Conservation (phyloP, 92 coral and sea anemone species). For the Zoanthus sociatus region DNA sequence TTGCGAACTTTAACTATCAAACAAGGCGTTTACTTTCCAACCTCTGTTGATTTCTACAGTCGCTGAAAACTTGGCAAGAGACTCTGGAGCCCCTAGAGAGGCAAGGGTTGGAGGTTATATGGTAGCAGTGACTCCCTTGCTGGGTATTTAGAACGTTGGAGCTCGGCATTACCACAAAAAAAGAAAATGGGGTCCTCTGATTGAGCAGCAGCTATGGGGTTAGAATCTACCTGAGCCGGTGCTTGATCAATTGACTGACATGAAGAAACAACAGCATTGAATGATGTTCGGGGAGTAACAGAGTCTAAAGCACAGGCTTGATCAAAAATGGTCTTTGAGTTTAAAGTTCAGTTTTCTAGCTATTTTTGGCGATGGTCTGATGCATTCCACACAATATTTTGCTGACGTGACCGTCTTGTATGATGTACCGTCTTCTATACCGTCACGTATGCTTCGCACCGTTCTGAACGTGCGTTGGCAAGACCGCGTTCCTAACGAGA, state of each 20-base stretch:
- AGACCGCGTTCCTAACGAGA: too few relatives aligned
- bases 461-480: too few relatives aligned
- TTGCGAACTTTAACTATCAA: slow-evolving; percentile 66
- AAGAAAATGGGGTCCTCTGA: slow-evolving; percentile 29
- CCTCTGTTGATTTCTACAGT: slow-evolving; percentile 26
- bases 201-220: slow-evolving; percentile 16
- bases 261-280: slow-evolving; percentile 47
- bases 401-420: too few relatives aligned
- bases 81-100: slow-evolving; percentile 40
- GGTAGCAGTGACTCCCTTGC: slow-evolving; percentile 68
- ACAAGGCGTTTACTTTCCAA: slow-evolving; percentile 56
- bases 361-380: too few relatives aligned
- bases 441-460: too few relatives aligned
- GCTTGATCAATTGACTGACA: neutral
- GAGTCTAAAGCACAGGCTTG: slow-evolving; percentile 47
- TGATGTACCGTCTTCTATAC: too few relatives aligned
- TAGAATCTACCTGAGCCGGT: neutral
- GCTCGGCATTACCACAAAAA: slow-evolving; percentile 70
- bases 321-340: slow-evolving; percentile 62
- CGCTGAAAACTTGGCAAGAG: slow-evolving; percentile 52
- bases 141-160: slow-evolving; percentile 58
- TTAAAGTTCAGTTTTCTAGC: slow-evolving; percentile 16
- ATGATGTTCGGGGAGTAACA: neutral
- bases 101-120: slow-evolving; percentile 71
- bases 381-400: too few relatives aligned